Conservation (phyloP, 2,888 invertebrate species). For the Metallyticus violacea region DNA sequence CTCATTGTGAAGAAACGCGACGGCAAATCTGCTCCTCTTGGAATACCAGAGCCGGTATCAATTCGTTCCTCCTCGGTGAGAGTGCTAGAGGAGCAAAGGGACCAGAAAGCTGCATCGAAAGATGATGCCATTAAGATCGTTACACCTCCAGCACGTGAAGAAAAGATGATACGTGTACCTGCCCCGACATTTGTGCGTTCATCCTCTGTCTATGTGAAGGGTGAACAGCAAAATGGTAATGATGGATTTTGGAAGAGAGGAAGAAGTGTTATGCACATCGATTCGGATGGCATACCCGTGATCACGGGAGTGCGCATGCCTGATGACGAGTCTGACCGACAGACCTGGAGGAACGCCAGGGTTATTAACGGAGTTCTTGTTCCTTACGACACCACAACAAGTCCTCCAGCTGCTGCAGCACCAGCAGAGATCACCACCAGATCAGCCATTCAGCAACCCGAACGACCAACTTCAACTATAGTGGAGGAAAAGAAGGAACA, state of each 20-base stretch:
- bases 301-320: conserved; percentile 80
- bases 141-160: conserved; percentile 15
- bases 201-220: conserved; percentile 58
- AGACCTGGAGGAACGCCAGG: conserved; percentile 84
- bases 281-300: conserved; percentile 71
- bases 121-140: not conserved
- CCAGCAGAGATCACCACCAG: not conserved
- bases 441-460: not conserved
- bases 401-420: not conserved
- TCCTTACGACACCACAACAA: conserved; percentile 54
- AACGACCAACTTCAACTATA: not conserved
- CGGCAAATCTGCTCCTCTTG: conserved; percentile 49
- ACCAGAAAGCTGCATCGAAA: not conserved
- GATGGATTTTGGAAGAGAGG: conserved; percentile 59
- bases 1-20: conserved; percentile 72
- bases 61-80: conserved; percentile 35
- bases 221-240: conserved; percentile 40
- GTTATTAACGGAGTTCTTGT: conserved; percentile 81
- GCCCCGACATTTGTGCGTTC: conserved; percentile 68
- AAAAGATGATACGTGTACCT: conserved; percentile 49
- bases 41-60: conserved; percentile 20
- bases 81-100: conserved; percentile 43
- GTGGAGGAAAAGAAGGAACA: not conserved
- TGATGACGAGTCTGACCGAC: conserved; percentile 78
- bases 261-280: conserved; percentile 62